Conservation (phyloP, 2,888 invertebrate genomes). For the Campaea margaritaria region DNA sequence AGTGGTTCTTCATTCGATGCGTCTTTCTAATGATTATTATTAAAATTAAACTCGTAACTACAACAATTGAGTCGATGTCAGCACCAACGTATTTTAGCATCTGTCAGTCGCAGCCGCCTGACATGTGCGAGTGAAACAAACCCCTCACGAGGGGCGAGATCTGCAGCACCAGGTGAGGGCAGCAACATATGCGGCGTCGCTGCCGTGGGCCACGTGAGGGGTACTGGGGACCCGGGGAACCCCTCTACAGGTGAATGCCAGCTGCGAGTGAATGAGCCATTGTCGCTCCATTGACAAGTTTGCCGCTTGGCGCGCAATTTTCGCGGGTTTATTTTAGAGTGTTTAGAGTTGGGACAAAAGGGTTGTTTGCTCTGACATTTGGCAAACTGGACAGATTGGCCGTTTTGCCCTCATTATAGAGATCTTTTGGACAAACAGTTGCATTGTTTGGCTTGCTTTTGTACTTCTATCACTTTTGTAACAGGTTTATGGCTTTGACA, state of each 20-base stretch:
- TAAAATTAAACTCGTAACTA: constrained; percentile 32
- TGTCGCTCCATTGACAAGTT: constrained; percentile 78
- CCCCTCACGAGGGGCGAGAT: constrained; percentile 76
- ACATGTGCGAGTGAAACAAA: constrained; percentile 77
- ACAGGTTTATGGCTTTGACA: constrained; percentile 25
- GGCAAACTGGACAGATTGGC: constrained; percentile 45
- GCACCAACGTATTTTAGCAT: constrained; percentile 83
- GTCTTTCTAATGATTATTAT: constrained; percentile 5
- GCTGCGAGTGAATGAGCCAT: constrained; percentile 68
- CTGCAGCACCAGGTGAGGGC: constrained; percentile 71
- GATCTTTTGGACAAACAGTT: constrained; percentile 24
- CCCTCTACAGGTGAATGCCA: constrained; percentile 77
- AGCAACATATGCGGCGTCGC: constrained; percentile 55
- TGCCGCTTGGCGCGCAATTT: constrained; percentile 76
- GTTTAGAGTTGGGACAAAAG: constrained; percentile 49
- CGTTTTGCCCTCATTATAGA: constrained; percentile 32
- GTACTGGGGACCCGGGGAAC: constrained; percentile 59
- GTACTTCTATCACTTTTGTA: constrained; percentile 12
- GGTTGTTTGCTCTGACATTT: constrained; percentile 63
- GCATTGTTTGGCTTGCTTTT: constrained; percentile 19
- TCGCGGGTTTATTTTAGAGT: constrained; percentile 57
- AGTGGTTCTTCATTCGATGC: too few species aligned
- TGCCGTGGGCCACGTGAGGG: constrained; percentile 68
- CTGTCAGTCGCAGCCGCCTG: constrained; percentile 82
- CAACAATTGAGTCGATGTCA: constrained; percentile 72